phyloP scores from a whole-genome alignment of 2,888 invertebrate species.

The Drosophila paracracens region DNA sequence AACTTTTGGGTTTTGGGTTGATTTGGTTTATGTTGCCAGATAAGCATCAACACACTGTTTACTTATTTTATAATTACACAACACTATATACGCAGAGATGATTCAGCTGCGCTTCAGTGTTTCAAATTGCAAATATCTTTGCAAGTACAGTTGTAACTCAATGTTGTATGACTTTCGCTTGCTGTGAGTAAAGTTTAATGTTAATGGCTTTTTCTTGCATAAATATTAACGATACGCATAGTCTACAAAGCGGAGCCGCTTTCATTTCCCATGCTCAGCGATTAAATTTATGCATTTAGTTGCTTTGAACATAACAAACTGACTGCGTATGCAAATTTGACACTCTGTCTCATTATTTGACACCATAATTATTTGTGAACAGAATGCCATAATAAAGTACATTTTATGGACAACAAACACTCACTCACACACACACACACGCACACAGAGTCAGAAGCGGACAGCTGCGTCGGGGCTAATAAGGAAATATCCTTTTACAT shows the following conservation, averaged over 20 bases:
- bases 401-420: conserved; percentile 37
- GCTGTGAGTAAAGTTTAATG: conserved; percentile 30
- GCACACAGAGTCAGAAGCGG: neutral
- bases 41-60: conserved; percentile 42
- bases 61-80: conserved; percentile 36
- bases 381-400: conserved; percentile 42
- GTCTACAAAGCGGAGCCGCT: conserved; percentile 30
- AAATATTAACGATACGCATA: conserved; percentile 1
- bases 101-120: conserved; percentile 38
- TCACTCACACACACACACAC: neutral
- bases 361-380: conserved; percentile 69
- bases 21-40: conserved; percentile 33
- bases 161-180: conserved; percentile 32
- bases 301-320: conserved; percentile 64
- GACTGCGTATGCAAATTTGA: conserved; percentile 77
- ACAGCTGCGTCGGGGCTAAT: conserved; percentile 59
- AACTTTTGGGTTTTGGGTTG: conserved; percentile 38
- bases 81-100: neutral
- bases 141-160: conserved; percentile 25
- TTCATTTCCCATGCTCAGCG: conserved; percentile 44
- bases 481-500: conserved; percentile 82
- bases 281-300: conserved; percentile 74
- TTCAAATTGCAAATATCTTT: conserved; percentile 60
- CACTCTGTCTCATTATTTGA: conserved; percentile 80
- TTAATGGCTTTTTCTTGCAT: conserved; percentile 1